Evolutionary conservation across 2,888 invertebrate genomes (phyloP), one percentile per base, ranked within the genome.

Genomic region (Magallana nippona): DNA sequence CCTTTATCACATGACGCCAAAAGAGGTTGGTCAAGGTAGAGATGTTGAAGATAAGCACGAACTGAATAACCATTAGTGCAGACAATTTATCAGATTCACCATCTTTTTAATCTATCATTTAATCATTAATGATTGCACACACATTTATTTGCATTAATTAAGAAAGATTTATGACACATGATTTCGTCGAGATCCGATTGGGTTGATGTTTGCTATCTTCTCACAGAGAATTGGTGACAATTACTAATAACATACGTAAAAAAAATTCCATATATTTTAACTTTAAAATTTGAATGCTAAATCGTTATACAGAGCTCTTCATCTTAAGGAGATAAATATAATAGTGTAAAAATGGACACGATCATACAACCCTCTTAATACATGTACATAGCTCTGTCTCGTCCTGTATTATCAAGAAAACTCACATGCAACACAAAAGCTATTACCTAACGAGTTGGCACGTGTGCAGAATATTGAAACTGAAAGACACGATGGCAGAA

Each of bases 391-490:
- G 32, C 15, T 15, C 22, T 71, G n/a, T 17, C 15, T 32, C 19
- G 15, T 17, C 32, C 71, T 71, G 71, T 27, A 13, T 13, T 27
- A 71, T 32, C 71, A 22, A 71, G 71, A 32, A 71, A 32, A 60
- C n/a, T n/a, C 15, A 44, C 44, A 44, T 44, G n/a, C 58, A 71
- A 15, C 32, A 71, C 71, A 71, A 27, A 11, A 22, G 15, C 15
- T 22, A 71, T 71, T 71, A 71, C 71, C 32, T 71, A 19, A 71
- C 19, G 15, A 71, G 22, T 71, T 71, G 71, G 71, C 71, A 71
- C 71, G 32, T 32, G 15, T 71, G 71, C 71, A 71, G 71, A 71
- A 71, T 27, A 71, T 71, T 71, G 32, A 71, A 71, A 22, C 71
- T 27, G 71, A 71, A 27, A 71, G 71, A 71, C 32, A 17, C 32